Evolutionary conservation across 2,113 vertebrate species (phyloP).

Genomic region (Pedetes capensis): DNA sequence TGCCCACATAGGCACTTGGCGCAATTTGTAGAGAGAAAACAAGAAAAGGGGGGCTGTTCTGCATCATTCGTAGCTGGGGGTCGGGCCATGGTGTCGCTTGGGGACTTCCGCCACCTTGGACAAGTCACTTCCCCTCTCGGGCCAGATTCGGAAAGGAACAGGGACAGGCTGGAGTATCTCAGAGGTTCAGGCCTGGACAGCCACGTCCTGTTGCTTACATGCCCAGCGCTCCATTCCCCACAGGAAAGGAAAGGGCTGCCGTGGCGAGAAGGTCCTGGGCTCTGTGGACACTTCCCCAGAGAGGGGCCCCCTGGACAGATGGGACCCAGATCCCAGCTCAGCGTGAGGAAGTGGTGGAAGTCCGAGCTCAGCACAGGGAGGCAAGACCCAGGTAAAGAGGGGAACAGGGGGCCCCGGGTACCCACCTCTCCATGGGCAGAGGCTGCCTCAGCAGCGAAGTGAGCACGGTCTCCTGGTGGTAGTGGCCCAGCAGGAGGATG

Average conservation of each 20-base stretch:
- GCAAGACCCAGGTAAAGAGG: too few species aligned
- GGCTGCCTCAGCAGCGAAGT: conserved; percentile 60
- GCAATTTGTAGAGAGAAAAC: fast-evolving
- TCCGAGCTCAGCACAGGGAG: too few species aligned
- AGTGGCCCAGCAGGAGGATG: conserved; percentile 49
- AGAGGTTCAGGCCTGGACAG: neutral
- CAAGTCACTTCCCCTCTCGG: neutral
- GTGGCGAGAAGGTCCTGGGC: neutral
- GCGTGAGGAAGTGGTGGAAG: fast-evolving
- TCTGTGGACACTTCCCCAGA: neutral
- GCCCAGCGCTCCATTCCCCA: neutral
- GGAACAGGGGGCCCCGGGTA: too few species aligned
- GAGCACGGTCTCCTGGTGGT: conserved; percentile 63
- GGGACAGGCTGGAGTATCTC: neutral
- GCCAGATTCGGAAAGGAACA: neutral
- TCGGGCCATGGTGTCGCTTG: neutral
- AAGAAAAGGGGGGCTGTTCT: fast-evolving
- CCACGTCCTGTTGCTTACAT: fast-evolving
- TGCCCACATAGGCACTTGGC: neutral
- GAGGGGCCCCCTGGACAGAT: fast-evolving
- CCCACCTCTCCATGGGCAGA: conserved; percentile 75
- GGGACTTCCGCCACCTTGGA: neutral
- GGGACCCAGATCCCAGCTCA: neutral
- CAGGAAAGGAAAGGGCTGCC: neutral
- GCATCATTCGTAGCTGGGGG: neutral